Conservation (phyloP, 2,113 vertebrate genomes). For the Miniopterus natalensis region DNA sequence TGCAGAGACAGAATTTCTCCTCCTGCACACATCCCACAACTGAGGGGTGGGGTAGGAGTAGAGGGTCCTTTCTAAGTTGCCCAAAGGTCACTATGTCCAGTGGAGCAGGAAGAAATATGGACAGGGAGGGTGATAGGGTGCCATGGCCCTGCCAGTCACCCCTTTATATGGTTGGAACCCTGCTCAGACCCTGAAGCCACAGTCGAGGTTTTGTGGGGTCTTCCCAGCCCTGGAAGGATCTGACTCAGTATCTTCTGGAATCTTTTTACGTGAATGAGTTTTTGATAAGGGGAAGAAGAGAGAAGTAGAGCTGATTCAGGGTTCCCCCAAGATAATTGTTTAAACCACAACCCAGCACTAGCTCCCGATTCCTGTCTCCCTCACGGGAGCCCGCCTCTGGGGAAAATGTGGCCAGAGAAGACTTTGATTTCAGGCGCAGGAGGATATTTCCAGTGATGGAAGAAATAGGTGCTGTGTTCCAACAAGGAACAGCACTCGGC, state of each 20-base stretch:
- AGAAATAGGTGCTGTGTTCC: constrained; percentile 15
- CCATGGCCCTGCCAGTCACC: no score
- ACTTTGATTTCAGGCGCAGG: constrained; percentile 8
- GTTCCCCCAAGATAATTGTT: background rate
- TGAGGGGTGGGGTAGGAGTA: rapidly evolving
- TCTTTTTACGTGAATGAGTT: background rate
- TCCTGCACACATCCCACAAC: background rate
- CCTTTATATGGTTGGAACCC: background rate
- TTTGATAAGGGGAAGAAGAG: background rate
- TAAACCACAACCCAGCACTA: background rate
- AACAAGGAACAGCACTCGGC: background rate
- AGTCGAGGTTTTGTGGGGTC: background rate
- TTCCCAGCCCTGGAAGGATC: background rate
- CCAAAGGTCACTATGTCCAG: background rate
- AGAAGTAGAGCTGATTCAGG: background rate
- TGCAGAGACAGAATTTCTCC: background rate
- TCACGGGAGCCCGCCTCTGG: background rate
- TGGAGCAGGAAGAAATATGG: background rate
- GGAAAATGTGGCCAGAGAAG: background rate
- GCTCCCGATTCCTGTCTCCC: background rate
- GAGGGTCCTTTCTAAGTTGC: background rate
- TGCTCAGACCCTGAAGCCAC: background rate
- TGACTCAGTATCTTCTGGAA: background rate
- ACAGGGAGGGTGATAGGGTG: background rate
- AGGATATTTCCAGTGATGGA: background rate